These are phyloP conservation scores for Acrocephalus scirpaceus DNA, from an alignment of 2,797 vertebrate species.

Conservation along the genomic window DNA sequence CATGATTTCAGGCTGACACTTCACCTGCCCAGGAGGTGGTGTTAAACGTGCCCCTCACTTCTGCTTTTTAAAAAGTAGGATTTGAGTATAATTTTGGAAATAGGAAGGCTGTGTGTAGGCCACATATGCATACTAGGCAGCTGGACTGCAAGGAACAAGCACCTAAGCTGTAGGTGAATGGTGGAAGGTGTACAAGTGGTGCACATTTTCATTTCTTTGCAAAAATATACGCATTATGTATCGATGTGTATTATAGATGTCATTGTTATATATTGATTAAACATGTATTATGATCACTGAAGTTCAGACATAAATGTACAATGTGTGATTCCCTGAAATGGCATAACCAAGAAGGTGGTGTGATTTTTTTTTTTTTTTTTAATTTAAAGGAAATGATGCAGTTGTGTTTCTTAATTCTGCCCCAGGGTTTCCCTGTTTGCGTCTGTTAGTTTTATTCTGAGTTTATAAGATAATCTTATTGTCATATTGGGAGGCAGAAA, in stretches of 20 bases:
- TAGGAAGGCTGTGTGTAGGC: not conserved
- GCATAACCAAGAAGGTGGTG: not conserved
- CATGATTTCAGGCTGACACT: not conserved
- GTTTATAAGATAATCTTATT: not conserved
- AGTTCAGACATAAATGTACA: not conserved
- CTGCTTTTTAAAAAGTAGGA: not conserved
- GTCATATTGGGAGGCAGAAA: not conserved
- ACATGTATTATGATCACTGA: not conserved
- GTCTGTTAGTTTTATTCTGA: not conserved
- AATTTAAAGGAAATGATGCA: not conserved
- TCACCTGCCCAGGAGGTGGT: not conserved
- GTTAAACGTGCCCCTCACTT: not conserved
- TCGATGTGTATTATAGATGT: not conserved
- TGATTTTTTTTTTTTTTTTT: not conserved
- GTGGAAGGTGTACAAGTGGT: not conserved
- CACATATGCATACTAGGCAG: too few species aligned
- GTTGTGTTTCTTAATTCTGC: not conserved
- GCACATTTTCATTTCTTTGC: not conserved
- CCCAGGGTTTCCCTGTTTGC: not conserved
- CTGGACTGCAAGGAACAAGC: not conserved
- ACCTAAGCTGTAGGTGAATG: not conserved
- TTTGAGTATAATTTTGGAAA: not conserved
- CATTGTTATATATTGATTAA: not conserved
- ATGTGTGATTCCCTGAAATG: not conserved
- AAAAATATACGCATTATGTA: not conserved